phyloP scores from a whole-genome alignment of 2,797 vertebrate genomes.

The Myiothlypis chrysogaster region DNA sequence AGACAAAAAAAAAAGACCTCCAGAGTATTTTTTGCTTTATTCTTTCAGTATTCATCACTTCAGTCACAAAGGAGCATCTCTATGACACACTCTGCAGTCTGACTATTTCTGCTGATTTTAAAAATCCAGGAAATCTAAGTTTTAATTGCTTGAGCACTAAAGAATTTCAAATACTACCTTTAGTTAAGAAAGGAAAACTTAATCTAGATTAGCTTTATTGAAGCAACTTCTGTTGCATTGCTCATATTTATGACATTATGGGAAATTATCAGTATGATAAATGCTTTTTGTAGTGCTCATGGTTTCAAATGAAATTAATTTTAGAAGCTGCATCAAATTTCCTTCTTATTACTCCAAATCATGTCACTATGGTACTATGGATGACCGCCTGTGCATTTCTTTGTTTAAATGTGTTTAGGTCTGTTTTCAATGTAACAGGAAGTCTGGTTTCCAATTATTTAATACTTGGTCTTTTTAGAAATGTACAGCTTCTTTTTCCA shows the following conservation, averaged over 20 bases:
- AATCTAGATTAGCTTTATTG: neutral
- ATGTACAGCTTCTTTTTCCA: neutral
- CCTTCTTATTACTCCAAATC: neutral
- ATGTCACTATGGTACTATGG: neutral
- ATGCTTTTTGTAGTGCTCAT: neutral
- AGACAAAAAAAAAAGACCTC: neutral
- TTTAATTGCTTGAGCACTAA: neutral
- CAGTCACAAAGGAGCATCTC: neutral
- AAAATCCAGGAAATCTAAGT: neutral
- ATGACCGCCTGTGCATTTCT: neutral
- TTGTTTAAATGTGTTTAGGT: neutral
- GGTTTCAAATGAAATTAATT: constrained; percentile 36
- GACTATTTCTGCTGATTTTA: neutral
- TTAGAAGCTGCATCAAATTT: constrained; percentile 18
- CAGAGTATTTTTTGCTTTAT: neutral
- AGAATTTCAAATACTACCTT: neutral
- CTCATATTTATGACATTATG: neutral
- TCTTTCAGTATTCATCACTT: neutral
- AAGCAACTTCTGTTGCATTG: neutral
- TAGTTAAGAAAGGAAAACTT: neutral
- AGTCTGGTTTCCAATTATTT: neutral
- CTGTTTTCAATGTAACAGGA: neutral
- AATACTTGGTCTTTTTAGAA: neutral
- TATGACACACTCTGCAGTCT: neutral
- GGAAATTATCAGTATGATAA: constrained; percentile 1